These are phyloP conservation scores for Drosophila subpulchrella DNA, from an alignment of 1,140 invertebrate species.

Conservation along the genomic window DNA sequence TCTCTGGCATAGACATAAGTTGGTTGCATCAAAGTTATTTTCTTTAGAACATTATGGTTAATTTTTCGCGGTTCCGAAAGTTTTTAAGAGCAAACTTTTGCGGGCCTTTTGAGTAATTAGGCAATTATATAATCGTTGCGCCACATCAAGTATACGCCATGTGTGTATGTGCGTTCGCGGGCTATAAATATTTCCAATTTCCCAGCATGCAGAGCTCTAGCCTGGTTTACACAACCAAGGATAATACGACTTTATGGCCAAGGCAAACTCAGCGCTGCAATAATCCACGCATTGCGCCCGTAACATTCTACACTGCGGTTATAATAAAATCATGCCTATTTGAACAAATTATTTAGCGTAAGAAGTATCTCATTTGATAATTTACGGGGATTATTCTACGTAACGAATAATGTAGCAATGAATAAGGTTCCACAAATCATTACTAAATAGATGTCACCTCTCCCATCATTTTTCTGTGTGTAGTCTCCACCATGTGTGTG, in stretches of 20 bases:
- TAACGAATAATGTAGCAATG: too few relatives aligned
- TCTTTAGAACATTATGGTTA: conserved; percentile 56
- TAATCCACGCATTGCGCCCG: conserved; percentile 47
- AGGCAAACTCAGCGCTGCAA: conserved; percentile 54
- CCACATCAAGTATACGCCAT: conserved; percentile 44
- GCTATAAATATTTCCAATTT: conserved; percentile 51
- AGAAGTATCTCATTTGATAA: too few relatives aligned
- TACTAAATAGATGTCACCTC: not conserved
- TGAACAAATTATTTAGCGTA: not conserved
- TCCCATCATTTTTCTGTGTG: conserved; percentile 20
- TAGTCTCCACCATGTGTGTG: not conserved
- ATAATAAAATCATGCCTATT: not conserved
- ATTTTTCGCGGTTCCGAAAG: conserved; percentile 47
- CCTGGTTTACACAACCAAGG: conserved; percentile 35
- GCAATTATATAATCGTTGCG: conserved; percentile 59
- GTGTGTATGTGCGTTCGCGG: conserved; percentile 9
- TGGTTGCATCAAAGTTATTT: conserved; percentile 35
- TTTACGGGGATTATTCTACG: too few relatives aligned
- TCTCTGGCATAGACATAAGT: conserved; percentile 35
- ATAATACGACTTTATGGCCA: conserved; percentile 66
- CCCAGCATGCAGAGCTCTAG: conserved; percentile 15
- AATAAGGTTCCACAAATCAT: not conserved
- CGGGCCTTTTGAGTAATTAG: conserved; percentile 59
- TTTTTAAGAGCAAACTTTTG: conserved; percentile 45
- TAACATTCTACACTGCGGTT: not conserved